These are phyloP conservation scores for Diaprepes abbreviatus DNA, from an alignment of 2,888 invertebrate genomes.

Conservation along the genomic window DNA sequence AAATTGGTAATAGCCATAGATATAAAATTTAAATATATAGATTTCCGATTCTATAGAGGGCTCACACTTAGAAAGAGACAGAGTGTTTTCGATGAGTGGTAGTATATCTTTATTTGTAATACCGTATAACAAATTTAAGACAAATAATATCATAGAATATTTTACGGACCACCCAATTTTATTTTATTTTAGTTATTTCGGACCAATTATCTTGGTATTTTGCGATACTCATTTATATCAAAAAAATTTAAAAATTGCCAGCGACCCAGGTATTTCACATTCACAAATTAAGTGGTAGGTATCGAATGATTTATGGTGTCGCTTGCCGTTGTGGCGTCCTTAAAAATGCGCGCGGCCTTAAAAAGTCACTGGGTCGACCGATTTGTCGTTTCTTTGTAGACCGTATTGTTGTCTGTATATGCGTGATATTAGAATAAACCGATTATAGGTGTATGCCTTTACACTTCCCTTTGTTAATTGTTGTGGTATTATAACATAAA, in stretches of 20 bases:
- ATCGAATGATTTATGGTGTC: constrained; percentile 16
- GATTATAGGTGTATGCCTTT: not conserved
- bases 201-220: not conserved
- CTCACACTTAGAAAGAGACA: no score
- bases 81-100: no score
- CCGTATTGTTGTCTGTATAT: constrained; percentile 14
- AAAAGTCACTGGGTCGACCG: constrained; percentile 35
- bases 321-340: constrained; percentile 18
- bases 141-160: no score
- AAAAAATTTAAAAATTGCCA: not conserved
- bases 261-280: not conserved
- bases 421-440: constrained; percentile 10
- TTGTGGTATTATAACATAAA: not conserved
- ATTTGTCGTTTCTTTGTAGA: constrained; percentile 17
- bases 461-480: constrained; percentile 7
- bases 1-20: no score
- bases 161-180: no score
- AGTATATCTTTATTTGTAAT: no score
- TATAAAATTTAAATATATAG: no score
- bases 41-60: no score
- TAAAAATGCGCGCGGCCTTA: constrained; percentile 9
- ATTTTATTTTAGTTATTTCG: no score
- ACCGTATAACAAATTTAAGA: no score
- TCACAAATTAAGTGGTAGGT: constrained; percentile 22
- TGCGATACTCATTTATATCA: not conserved